A percentile compares a stretch with the other conserved stretches of the same genome.
Evolutionary conservation across 2,888 invertebrate species (phyloP).

Genomic region (Exocentrus adspersus): DNA sequence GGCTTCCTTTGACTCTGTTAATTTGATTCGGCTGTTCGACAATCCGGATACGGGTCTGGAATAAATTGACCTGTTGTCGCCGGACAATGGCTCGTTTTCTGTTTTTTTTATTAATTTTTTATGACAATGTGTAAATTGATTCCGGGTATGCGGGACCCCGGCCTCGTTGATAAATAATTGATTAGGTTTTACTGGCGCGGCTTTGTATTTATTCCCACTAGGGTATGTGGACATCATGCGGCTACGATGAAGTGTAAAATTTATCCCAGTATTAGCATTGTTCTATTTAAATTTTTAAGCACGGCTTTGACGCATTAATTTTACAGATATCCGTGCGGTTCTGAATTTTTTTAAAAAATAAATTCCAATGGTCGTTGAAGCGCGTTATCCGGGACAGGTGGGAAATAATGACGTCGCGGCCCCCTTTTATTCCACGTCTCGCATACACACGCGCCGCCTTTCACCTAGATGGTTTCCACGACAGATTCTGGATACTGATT

Average conservation of each 20-base stretch:
- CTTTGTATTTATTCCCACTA: too few relatives aligned
- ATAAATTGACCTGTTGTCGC: conserved; percentile 8
- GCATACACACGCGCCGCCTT: background rate
- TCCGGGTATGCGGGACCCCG: background rate
- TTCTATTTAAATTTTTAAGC: too few relatives aligned
- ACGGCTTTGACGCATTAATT: too few relatives aligned
- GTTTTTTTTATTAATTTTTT: conserved; percentile 3
- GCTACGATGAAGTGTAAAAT: background rate
- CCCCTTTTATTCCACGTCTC: background rate
- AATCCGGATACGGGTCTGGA: background rate
- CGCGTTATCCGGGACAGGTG: background rate
- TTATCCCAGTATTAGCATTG: too few relatives aligned
- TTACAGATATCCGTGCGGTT: too few relatives aligned
- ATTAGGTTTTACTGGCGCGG: background rate
- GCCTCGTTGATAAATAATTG: background rate
- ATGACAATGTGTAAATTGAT: conserved; percentile 5
- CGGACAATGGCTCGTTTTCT: conserved; percentile 3
- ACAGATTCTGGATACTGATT: conserved; percentile 19
- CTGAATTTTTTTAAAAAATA: too few relatives aligned
- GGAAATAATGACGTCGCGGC: background rate
- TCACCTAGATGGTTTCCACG: conserved; percentile 5
- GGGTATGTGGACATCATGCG: background rate
- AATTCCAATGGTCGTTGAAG: background rate
- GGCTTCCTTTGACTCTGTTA: background rate
- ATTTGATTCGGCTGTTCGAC: background rate